Conservation (phyloP, 2,113 vertebrate species). For the Hirundichthys speculiger region DNA sequence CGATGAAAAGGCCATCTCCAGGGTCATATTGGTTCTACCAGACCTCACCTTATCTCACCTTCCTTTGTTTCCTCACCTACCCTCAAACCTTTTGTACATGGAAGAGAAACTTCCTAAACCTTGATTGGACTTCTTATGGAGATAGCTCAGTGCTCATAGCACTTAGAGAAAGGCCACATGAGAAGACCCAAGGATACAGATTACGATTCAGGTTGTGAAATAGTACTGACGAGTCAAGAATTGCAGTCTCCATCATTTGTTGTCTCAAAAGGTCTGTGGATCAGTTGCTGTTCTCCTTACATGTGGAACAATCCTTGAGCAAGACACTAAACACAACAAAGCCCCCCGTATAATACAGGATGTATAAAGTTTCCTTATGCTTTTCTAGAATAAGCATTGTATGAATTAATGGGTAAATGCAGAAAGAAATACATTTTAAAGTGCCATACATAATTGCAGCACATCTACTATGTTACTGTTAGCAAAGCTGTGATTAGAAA, state of each 20-base stretch:
- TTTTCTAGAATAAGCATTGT: no score
- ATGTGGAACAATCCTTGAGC: neutral
- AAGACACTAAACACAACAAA: neutral
- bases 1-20: conserved; percentile 40
- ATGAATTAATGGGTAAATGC: no score
- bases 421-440: no score
- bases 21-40: conserved; percentile 33
- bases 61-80: neutral
- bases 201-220: conserved; percentile 8
- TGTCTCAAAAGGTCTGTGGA: neutral
- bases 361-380: neutral
- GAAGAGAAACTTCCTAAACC: conserved; percentile 58
- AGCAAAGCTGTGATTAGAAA: no score
- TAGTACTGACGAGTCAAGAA: neutral
- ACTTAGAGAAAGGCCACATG: conserved; percentile 11
- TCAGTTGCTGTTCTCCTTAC: neutral
- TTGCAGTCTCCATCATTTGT: neutral
- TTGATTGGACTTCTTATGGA: conserved; percentile 69
- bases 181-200: conserved; percentile 27
- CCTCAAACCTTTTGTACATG: conserved; percentile 23
- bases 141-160: conserved; percentile 28
- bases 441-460: no score
- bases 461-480: no score
- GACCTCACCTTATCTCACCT: conserved; percentile 19
- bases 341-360: no score